Conservation (phyloP, 2,113 vertebrate species). For the Bubalus kerabau region DNA sequence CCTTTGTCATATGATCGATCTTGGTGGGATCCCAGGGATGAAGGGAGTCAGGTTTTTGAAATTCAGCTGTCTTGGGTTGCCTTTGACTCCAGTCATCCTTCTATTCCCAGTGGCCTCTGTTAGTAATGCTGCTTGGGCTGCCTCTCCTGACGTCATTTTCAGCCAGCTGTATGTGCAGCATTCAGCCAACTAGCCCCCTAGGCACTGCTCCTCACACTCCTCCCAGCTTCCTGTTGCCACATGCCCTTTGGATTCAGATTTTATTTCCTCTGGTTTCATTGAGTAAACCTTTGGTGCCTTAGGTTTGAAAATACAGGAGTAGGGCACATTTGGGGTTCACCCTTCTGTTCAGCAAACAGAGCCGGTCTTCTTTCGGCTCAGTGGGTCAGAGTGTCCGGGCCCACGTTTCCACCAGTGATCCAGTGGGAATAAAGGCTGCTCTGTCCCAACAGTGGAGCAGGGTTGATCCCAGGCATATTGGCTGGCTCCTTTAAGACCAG, state of each 20-base stretch:
- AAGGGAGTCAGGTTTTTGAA: not conserved
- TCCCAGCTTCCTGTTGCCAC: not conserved
- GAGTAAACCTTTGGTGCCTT: not conserved
- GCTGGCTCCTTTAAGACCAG: slow-evolving; percentile 36
- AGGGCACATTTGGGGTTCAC: not conserved
- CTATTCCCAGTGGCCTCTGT: not conserved
- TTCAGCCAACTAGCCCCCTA: not conserved
- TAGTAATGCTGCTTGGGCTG: not conserved
- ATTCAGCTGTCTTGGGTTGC: not conserved
- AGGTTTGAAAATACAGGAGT: not conserved
- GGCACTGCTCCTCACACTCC: rapidly evolving
- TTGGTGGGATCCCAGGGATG: not conserved
- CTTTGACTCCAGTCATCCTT: not conserved
- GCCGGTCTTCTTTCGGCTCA: not conserved
- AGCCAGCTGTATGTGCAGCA: not conserved
- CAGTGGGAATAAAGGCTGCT: not conserved
- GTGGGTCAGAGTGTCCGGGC: not conserved
- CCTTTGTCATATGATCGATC: not conserved
- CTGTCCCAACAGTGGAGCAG: not conserved
- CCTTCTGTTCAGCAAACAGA: not conserved
- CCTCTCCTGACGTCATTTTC: not conserved
- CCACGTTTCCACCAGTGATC: not conserved
- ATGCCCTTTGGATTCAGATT: not conserved
- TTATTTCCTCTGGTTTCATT: not conserved
- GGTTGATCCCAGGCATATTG: not conserved